phyloP scores from a whole-genome alignment of 1,140 invertebrate genomes.

The Drosophila nebulosa region DNA sequence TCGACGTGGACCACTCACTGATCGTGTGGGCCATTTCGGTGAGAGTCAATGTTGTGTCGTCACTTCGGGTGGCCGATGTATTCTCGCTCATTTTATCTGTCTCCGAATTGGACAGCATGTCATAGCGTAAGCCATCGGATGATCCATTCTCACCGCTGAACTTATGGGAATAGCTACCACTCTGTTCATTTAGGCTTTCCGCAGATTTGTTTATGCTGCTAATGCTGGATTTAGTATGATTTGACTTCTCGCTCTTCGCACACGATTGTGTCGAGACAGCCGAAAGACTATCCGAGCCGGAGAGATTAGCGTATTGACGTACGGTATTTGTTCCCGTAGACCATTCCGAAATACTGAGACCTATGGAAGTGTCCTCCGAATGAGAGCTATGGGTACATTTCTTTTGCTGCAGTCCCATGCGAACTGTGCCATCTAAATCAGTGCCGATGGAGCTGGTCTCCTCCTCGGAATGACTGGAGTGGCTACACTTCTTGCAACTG shows the following conservation, averaged over 20 bases:
- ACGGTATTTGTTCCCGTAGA: constrained; percentile 91
- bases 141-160: constrained; percentile 79
- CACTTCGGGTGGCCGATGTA: constrained; percentile 84
- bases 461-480: constrained; percentile 86
- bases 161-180: constrained; percentile 74
- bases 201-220: constrained; percentile 81
- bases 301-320: constrained; percentile 87
- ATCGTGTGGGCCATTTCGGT: constrained; percentile 83
- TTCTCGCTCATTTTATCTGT: constrained; percentile 81
- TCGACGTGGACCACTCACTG: constrained; percentile 84
- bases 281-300: constrained; percentile 84
- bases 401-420: constrained; percentile 88
- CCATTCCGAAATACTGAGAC: constrained; percentile 91
- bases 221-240: constrained; percentile 82
- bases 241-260: constrained; percentile 85
- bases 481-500: constrained; percentile 84
- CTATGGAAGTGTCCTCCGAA: constrained; percentile 91
- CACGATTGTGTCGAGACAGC: constrained; percentile 83
- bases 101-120: constrained; percentile 84
- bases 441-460: constrained; percentile 86
- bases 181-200: constrained; percentile 77
- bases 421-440: constrained; percentile 89
- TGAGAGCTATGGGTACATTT: constrained; percentile 89
- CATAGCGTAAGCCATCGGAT: constrained; percentile 81
- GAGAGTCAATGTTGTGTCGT: constrained; percentile 83